phyloP scores from a whole-genome alignment of 1,140 invertebrate genomes.

The Asbolus verrucosus region DNA sequence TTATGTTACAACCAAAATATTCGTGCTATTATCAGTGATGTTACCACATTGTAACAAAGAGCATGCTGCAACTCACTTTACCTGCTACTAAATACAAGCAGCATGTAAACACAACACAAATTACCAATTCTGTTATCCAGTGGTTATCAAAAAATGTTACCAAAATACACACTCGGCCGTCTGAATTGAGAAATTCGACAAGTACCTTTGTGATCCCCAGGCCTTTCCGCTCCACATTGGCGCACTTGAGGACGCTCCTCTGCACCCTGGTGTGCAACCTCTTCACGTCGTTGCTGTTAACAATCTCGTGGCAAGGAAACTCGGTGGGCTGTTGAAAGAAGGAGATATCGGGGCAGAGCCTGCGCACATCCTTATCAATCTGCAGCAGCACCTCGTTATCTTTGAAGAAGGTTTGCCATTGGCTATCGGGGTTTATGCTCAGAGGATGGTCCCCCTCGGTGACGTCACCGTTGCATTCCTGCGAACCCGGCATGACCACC shows the following conservation, averaged over 20 bases:
- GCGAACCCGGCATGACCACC: conserved; percentile 80
- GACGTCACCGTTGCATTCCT: conserved; percentile 69
- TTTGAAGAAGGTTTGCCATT: conserved; percentile 94
- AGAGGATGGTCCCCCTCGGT: conserved; percentile 85
- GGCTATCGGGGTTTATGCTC: conserved; percentile 93
- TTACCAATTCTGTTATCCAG: not conserved
- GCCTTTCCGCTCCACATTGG: conserved; percentile 88
- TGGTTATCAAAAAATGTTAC: not conserved
- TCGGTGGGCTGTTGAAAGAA: conserved; percentile 96
- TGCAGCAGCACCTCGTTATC: conserved; percentile 97
- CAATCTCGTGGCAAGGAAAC: conserved; percentile 83
- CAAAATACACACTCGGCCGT: too few species aligned
- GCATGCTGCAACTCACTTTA: conserved; percentile 46
- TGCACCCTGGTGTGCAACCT: conserved; percentile 90
- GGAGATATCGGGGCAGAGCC: conserved; percentile 95
- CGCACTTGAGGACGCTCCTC: conserved; percentile 85
- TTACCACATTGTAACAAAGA: too few species aligned
- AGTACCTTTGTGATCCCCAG: conserved; percentile 92
- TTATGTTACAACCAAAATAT: not conserved
- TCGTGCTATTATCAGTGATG: not conserved
- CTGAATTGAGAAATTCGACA: too few species aligned
- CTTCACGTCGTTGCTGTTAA: conserved; percentile 79
- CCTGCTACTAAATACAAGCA: conserved; percentile 61
- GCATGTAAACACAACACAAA: conserved; percentile 43
- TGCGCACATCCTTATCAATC: conserved; percentile 96